phyloP scores from a whole-genome alignment of 2,113 vertebrate species.

The Mohoua ochrocephala region DNA sequence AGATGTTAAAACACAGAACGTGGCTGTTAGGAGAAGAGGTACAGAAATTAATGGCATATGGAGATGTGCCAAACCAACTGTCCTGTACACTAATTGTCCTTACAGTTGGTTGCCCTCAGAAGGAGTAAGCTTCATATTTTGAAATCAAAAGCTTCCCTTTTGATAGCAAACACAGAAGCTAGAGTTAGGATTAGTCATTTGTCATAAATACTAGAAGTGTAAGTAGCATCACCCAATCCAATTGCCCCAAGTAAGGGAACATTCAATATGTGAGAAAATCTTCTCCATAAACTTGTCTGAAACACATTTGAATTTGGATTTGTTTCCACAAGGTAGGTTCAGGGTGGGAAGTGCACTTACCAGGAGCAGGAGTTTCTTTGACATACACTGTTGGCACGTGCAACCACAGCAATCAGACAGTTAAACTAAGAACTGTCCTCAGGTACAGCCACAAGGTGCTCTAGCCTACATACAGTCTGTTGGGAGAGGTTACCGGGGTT shows the following conservation, averaged over 20 bases:
- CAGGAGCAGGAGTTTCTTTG: not conserved
- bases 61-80: not conserved
- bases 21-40: not conserved
- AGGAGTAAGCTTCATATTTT: not conserved
- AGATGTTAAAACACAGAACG: not conserved
- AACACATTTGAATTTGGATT: not conserved
- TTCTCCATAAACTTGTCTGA: not conserved
- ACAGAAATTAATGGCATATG: not conserved
- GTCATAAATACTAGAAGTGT: not conserved
- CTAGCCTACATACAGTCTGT: accelerated
- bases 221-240: not conserved
- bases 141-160: not conserved
- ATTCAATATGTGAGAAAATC: not conserved
- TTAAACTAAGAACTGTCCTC: not conserved
- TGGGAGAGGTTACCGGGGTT: not conserved
- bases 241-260: not conserved
- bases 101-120: not conserved
- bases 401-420: not conserved
- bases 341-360: not conserved
- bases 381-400: accelerated
- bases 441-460: not conserved
- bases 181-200: not conserved
- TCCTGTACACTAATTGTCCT: not conserved
- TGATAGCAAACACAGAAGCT: not conserved
- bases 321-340: not conserved